Conservation (phyloP, 1,140 invertebrate species). For the Phortica variegata region DNA sequence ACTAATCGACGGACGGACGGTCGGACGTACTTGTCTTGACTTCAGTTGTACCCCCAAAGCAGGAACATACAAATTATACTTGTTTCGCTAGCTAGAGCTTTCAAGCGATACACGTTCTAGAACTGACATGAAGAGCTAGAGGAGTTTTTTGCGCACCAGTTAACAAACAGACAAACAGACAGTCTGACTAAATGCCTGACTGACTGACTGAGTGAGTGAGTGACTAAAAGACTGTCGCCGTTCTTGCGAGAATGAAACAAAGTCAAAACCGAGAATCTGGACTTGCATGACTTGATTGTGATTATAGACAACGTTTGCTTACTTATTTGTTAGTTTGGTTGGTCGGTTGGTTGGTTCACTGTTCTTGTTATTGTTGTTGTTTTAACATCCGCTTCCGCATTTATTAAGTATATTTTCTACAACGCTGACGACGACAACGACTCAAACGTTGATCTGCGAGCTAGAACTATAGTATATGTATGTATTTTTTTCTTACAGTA, state of each 20-base stretch:
- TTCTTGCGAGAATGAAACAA: not conserved
- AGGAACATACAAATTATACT: constrained; percentile 2
- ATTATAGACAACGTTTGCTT: constrained; percentile 24
- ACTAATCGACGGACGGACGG: too few species aligned
- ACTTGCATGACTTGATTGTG: constrained; percentile 50
- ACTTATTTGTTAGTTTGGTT: constrained; percentile 6
- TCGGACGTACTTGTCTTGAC: too few species aligned
- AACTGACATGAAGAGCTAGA: too few species aligned
- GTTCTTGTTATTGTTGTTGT: constrained; percentile 24
- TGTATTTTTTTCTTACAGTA: constrained; percentile 7
- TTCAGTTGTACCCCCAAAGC: too few species aligned
- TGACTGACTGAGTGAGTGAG: too few species aligned
- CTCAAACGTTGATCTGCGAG: constrained; percentile 16
- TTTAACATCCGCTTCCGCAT: constrained; percentile 57
- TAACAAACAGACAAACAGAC: too few species aligned
- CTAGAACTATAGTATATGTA: constrained; percentile 27
- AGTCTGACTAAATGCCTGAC: too few species aligned
- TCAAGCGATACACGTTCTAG: constrained; percentile 5
- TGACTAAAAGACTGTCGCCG: too few species aligned
- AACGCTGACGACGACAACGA: constrained; percentile 20
- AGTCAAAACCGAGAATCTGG: constrained; percentile 7
- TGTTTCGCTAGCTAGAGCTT: not conserved
- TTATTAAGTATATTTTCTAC: constrained; percentile 54
- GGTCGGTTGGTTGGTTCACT: too few species aligned
- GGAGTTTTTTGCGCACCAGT: constrained; percentile 7